These are phyloP conservation scores for Pogonomyrmex californicus DNA, from an alignment of 1,140 invertebrate genomes.

Conservation along the genomic window DNA sequence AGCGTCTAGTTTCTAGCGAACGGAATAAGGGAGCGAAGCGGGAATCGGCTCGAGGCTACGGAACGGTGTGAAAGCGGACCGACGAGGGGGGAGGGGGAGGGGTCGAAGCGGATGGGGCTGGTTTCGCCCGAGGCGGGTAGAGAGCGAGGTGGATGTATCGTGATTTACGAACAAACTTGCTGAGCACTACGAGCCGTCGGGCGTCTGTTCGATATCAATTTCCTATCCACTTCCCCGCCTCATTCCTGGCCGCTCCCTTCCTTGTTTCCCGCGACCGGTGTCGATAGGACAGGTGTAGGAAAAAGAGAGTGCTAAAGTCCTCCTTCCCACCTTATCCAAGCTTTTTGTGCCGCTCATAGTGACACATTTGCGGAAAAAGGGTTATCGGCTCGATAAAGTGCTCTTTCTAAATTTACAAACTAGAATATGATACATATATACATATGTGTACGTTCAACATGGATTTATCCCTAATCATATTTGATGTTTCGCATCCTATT, in stretches of 20 bases:
- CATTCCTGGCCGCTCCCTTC: constrained; percentile 13
- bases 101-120: constrained; percentile 42
- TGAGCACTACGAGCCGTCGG: constrained; percentile 78
- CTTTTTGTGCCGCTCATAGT: constrained; percentile 29
- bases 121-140: constrained; percentile 50
- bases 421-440: not conserved
- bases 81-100: not conserved
- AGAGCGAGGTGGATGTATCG: constrained; percentile 68
- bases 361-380: constrained; percentile 6
- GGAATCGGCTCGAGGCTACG: constrained; percentile 60
- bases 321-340: not conserved
- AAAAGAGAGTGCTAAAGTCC: constrained; percentile 52
- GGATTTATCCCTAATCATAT: not conserved
- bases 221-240: constrained; percentile 63
- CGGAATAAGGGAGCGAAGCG: constrained; percentile 46
- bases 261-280: constrained; percentile 50
- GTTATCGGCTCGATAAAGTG: constrained; percentile 3
- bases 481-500: not conserved
- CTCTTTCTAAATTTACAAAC: not conserved
- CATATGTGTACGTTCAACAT: not conserved
- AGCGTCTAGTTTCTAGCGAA: not conserved
- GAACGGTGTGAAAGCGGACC: constrained; percentile 65
- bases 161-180: constrained; percentile 83
- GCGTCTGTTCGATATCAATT: constrained; percentile 76
- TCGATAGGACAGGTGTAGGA: constrained; percentile 60